These are phyloP conservation scores for Pocillopora verrucosa DNA, from an alignment of 64 coral and sea anemone genomes.

Conservation along the genomic window DNA sequence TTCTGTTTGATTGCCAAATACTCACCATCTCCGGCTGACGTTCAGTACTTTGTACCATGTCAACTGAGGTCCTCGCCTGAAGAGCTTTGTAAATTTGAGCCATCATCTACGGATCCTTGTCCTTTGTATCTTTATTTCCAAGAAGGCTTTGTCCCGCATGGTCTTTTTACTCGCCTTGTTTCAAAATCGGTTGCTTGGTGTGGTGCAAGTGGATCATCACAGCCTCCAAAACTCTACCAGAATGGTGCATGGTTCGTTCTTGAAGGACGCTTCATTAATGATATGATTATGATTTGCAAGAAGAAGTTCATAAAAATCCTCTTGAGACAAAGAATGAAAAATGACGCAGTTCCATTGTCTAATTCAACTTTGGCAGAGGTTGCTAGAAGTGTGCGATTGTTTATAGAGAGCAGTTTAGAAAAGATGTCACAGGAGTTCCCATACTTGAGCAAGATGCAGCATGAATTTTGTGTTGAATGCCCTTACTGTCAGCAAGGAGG, in stretches of 20 bases:
- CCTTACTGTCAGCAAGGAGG: not conserved
- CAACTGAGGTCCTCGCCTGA: constrained; percentile 24
- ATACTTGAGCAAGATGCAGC: not conserved
- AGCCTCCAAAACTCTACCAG: not conserved
- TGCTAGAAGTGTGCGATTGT: not conserved
- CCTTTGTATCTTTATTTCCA: constrained; percentile 1
- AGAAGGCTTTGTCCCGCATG: constrained; percentile 40
- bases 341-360: not conserved
- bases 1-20: constrained; percentile 33
- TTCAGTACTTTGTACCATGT: constrained; percentile 35
- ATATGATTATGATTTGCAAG: not conserved
- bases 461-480: not conserved
- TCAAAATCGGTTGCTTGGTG: constrained; percentile 25
- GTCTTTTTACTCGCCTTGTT: constrained; percentile 2
- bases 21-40: not conserved
- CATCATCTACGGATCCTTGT: constrained; percentile 14
- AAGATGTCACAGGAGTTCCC: not conserved
- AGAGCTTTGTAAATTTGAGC: not conserved
- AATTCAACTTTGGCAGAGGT: not conserved
- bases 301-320: not conserved
- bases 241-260: not conserved
- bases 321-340: not conserved
- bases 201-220: not conserved
- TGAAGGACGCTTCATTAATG: not conserved
- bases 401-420: not conserved